A percentile compares a stretch with the other conserved stretches of the same genome.
Evolutionary conservation across 1,140 invertebrate genomes (phyloP).

Genomic region (Formica selysi): DNA sequence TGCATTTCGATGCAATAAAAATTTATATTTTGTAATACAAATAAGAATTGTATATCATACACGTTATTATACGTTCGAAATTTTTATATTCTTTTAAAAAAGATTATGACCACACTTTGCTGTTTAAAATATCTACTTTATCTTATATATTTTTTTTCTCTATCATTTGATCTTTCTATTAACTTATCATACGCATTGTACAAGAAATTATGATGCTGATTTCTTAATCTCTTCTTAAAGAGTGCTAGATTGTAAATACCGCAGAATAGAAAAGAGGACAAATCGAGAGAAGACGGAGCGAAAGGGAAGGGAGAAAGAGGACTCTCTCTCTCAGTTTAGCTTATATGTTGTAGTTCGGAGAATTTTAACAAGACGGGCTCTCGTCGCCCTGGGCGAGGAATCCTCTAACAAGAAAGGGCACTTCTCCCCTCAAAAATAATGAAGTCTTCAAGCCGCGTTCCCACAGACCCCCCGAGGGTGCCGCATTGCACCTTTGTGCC

Average conservation of each 20-base stretch:
- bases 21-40: not conserved
- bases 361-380: constrained; percentile 81
- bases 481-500: constrained; percentile 66
- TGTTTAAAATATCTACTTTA: not conserved
- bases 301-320: not conserved
- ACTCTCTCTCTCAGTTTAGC: constrained; percentile 42
- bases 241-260: constrained; percentile 40
- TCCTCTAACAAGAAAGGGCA: constrained; percentile 79
- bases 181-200: not conserved
- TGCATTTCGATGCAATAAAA: not conserved
- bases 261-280: not conserved
- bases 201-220: not conserved
- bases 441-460: constrained; percentile 78
- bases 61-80: not conserved
- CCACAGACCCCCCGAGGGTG: constrained; percentile 70
- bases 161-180: not conserved
- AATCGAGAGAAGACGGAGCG: not conserved
- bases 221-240: constrained; percentile 26
- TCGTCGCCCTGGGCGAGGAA: constrained; percentile 78
- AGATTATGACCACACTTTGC: not conserved
- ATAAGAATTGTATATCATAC: not conserved
- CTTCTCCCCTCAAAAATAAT: constrained; percentile 80
- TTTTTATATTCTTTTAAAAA: not conserved
- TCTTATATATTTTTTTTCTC: not conserved
- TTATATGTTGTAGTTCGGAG: constrained; percentile 77